Percentiles rank a stretch among this genome's conserved stretches.
phyloP scores from a whole-genome alignment of 2,888 invertebrate genomes.

The Patella ulyssiponensis region DNA sequence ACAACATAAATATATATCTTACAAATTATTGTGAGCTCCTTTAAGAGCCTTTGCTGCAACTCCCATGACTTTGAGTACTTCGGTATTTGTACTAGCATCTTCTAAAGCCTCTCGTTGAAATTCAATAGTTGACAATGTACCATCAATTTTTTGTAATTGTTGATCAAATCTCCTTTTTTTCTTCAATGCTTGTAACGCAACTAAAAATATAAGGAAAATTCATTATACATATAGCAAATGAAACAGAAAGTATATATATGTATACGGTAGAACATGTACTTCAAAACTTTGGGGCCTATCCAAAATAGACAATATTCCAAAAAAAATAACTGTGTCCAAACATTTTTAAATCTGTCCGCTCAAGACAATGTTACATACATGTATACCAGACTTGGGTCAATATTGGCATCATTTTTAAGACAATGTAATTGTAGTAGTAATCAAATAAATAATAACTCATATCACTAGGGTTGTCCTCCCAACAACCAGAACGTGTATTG shows the following conservation, averaged over 20 bases:
- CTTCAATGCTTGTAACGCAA: conserved; percentile 95
- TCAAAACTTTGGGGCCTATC: too few relatives aligned
- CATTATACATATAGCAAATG: background rate
- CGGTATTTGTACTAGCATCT: conserved; percentile 97
- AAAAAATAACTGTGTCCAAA: too few relatives aligned
- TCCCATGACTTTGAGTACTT: conserved; percentile 96
- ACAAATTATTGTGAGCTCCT: conserved; percentile 91
- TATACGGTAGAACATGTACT: too few relatives aligned
- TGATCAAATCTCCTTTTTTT: conserved; percentile 98
- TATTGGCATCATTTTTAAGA: too few relatives aligned
- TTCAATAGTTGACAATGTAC: conserved; percentile 96
- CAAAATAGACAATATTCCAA: too few relatives aligned
- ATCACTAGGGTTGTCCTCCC: too few relatives aligned
- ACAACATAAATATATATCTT: conserved; percentile 38
- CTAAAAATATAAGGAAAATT: conserved; percentile 70
- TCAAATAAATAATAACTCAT: too few relatives aligned
- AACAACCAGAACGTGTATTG: too few relatives aligned
- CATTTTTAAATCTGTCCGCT: too few relatives aligned
- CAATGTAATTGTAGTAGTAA: too few relatives aligned
- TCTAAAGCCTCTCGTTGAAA: conserved; percentile 95
- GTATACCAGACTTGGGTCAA: too few relatives aligned
- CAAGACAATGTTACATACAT: too few relatives aligned
- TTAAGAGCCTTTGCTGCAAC: conserved; percentile 96
- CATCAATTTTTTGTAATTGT: conserved; percentile 97
- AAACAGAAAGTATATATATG: background rate